phyloP scores from a whole-genome alignment of 1,140 invertebrate genomes.

The Hycleus phaleratus region DNA sequence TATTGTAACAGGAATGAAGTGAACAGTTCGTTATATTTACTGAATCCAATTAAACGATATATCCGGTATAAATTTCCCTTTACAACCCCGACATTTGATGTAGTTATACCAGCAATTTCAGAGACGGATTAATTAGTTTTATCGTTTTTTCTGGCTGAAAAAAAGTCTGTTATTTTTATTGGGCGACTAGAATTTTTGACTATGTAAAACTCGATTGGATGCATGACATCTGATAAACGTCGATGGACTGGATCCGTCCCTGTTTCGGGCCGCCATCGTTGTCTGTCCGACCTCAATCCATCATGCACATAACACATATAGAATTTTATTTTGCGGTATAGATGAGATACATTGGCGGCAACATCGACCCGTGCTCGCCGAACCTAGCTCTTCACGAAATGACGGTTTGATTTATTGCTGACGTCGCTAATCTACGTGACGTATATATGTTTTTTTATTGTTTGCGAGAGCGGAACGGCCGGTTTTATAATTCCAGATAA shows the following conservation, averaged over 20 bases:
- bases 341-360: slow-evolving; percentile 28
- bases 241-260: slow-evolving; percentile 1
- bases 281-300: slow-evolving; percentile 33
- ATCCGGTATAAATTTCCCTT: slow-evolving; percentile 33
- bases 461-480: slow-evolving; percentile 35
- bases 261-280: slow-evolving; percentile 22
- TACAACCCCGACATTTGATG: slow-evolving; percentile 28
- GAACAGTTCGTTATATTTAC: slow-evolving; percentile 29
- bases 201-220: too few species aligned
- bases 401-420: slow-evolving; percentile 41
- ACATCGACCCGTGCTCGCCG: not conserved
- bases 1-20: slow-evolving; percentile 33
- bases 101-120: not conserved
- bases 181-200: too few species aligned
- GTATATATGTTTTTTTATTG: slow-evolving; percentile 40
- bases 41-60: slow-evolving; percentile 37
- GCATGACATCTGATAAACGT: too few species aligned
- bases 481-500: slow-evolving; percentile 41
- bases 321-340: slow-evolving; percentile 39
- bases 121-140: not conserved
- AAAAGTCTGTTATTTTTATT: too few species aligned
- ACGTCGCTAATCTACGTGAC: slow-evolving; percentile 41
- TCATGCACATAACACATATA: slow-evolving; percentile 35
- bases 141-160: too few species aligned
- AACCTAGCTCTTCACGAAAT: slow-evolving; percentile 26